Evolutionary conservation across 2,797 vertebrate species (phyloP), one percentile per base, ranked within the genome.

Genomic region (Martes flavigula): DNA sequence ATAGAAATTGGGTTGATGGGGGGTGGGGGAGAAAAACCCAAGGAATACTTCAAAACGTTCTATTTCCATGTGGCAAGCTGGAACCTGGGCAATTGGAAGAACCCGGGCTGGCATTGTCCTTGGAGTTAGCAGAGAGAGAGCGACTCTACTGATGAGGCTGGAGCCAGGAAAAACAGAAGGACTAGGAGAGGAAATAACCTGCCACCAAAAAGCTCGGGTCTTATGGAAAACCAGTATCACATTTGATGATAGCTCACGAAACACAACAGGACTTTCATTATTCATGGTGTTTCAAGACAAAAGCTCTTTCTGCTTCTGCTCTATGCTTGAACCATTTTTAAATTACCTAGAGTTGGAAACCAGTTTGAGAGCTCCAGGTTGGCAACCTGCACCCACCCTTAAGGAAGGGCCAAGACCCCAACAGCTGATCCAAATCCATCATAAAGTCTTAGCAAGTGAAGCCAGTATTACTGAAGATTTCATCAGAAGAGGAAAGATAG

Each of bases 281-380:
- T 98, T 98, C 98, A 98, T 98, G 98, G 98, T 98, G 90, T 90
- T 97, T 89, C 51, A 64, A 97, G 97, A 98, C 98, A 98, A 98
- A 98, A 98, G 98, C 48, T 43, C 97, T 94, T 98, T 98, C 97
- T 98, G 97, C 98, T 54, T 78, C 97, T 93, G 56, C 94, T 98
- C 94, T 97, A 89, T 95, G 90, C 96, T 83, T 83, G 93, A 97
- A 97, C 96, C 48, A 95, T 97, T 98, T 97, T 95, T 92, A 97
- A 98, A 97, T 98, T 97, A 97, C 96, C 97, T 97, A 93, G 97
- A 96, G 95, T 97, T 90, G 94, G 97, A 97, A 98, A 96, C 91
- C 84, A 40, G 87, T 95, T 96, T 85, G 96, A 98, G 97, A 77
- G 92, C 56, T 97, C 93, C 17, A 73, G 62, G 85, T 13, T 40